A percentile compares a stretch with the other conserved stretches of the same genome.
Evolutionary conservation across 2,888 invertebrate species (phyloP).

Genomic region (Baronia brevicornis): DNA sequence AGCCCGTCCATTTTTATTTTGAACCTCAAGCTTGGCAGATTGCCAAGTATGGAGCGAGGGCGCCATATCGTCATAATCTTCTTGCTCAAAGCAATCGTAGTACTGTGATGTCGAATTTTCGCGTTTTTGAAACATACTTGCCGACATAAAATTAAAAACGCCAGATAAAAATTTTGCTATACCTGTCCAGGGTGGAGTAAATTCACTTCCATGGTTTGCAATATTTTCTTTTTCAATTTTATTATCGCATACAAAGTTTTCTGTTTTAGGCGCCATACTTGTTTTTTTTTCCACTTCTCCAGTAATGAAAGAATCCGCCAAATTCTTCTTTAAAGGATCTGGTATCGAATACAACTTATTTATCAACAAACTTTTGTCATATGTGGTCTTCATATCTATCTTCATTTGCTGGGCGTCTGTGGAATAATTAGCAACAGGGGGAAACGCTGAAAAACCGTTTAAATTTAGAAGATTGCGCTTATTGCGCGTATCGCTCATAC

Average conservation of each 20-base stretch:
- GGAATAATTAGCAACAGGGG: slow-evolving; percentile 43
- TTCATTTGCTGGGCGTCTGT: slow-evolving; percentile 37
- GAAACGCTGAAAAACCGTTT: slow-evolving; percentile 33
- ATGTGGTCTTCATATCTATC: slow-evolving; percentile 39
- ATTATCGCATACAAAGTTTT: slow-evolving; percentile 13
- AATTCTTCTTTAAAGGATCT: slow-evolving; percentile 55
- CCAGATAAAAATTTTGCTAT: slow-evolving; percentile 53
- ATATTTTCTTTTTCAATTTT: slow-evolving; percentile 22
- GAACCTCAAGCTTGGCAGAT: slow-evolving; percentile 42
- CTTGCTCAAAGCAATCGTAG: slow-evolving; percentile 39
- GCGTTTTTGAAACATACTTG: slow-evolving; percentile 45
- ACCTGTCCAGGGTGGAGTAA: slow-evolving; percentile 34
- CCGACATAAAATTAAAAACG: slow-evolving; percentile 46
- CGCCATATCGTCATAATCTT: slow-evolving; percentile 29
- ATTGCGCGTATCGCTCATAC: slow-evolving; percentile 39
- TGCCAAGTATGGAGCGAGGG: slow-evolving; percentile 39
- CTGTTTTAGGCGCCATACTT: slow-evolving; percentile 18
- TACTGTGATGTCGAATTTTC: slow-evolving; percentile 35
- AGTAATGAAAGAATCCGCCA: slow-evolving; percentile 51
- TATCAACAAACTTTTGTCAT: slow-evolving; percentile 40
- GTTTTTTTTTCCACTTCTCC: slow-evolving; percentile 21
- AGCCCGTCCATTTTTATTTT: slow-evolving; percentile 50
- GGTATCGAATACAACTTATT: slow-evolving; percentile 48
- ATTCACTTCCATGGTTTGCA: slow-evolving; percentile 23
- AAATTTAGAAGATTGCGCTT: slow-evolving; percentile 35